Percentiles rank a stretch among this genome's conserved stretches.
Evolutionary conservation across 1,140 invertebrate genomes (phyloP).

Genomic region (Rhopalosiphum maidis): DNA sequence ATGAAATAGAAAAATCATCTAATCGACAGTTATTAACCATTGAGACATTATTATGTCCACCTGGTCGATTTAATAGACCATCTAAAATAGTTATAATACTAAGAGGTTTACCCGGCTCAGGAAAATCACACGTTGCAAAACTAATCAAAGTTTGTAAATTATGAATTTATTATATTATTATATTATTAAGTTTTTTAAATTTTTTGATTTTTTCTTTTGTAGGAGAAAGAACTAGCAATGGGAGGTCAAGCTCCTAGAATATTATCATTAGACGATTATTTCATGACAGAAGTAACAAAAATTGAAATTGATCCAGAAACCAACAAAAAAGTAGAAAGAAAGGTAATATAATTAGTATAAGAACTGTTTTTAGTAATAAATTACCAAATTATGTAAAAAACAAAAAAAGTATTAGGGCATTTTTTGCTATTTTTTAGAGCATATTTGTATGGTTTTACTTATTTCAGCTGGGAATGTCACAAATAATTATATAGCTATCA

Average conservation of each 20-base stretch:
- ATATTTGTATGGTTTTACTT: not conserved
- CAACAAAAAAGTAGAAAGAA: conserved; percentile 74
- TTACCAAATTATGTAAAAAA: too few species aligned
- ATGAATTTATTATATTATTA: not conserved
- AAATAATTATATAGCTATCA: not conserved
- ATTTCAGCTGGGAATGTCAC: not conserved
- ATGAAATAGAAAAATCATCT: not conserved
- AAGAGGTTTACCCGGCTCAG: conserved; percentile 87
- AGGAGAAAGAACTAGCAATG: conserved; percentile 79
- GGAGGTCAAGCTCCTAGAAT: conserved; percentile 85
- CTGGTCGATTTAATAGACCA: conserved; percentile 77
- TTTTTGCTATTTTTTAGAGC: too few species aligned
- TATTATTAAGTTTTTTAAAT: conserved; percentile 1
- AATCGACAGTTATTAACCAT: conserved; percentile 62
- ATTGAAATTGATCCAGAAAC: conserved; percentile 75
- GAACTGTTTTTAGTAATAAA: not conserved
- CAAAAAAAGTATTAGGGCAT: too few species aligned
- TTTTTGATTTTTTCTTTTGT: conserved; percentile 47
- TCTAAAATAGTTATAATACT: conserved; percentile 87
- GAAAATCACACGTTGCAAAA: conserved; percentile 87
- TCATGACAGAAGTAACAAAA: conserved; percentile 88
- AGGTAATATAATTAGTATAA: conserved; percentile 64
- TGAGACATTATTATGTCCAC: conserved; percentile 81
- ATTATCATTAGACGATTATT: conserved; percentile 94
- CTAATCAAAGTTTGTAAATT: conserved; percentile 76